Base-by-base conservation (phyloP, 2,797 vertebrate genomes). In the Eospalax fontanierii region DNA sequence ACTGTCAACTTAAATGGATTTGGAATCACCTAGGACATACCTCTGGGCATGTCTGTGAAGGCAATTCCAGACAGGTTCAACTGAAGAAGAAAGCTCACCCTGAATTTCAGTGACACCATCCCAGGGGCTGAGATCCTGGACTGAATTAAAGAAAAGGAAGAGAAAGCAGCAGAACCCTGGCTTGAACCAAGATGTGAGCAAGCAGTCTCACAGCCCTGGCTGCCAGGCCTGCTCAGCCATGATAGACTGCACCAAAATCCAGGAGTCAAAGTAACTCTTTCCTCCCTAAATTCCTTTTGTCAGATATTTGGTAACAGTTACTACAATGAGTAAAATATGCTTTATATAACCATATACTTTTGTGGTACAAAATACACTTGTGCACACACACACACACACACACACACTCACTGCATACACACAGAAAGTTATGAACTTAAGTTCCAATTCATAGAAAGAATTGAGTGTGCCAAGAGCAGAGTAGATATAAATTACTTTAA, bases 71-170 rank as follows among this genome's bases (percentile, higher is more conserved):
- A 57, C 9, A 40, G 4, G 24, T 21, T 73, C 35, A 38, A 30
- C 18, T 57, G 24, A 87, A 30, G 68, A 73, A 5, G 35, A 26
- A 33, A 40, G 26, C 18, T 11, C 18, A 59, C 35, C 18, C 26
- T 30, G 6, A 33, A 15, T 40, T 10, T 40, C 3, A 1, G 12
- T 22, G 26, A 18, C 24, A 22, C 4, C 0, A 33, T 15, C 1
- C 10, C 68, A 73, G 84, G 15, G 26, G 0, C 65, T 59, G 11
- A 4, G 35, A 59, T 59, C 54, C 30, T 61, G 11, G 68, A 33
- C n/a, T 33, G 18, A 40, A 79, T 24, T 21, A 79, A 22, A 46
- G 6, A 16, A 0, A 30, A 38, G 35, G 40, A 14, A 33, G 54
- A 33, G 50, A 59, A 59, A 22, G 18, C 24, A 40, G 8, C 3